phyloP scores from a whole-genome alignment of 2,113 vertebrate genomes.

The Datnioides undecimradiatus region DNA sequence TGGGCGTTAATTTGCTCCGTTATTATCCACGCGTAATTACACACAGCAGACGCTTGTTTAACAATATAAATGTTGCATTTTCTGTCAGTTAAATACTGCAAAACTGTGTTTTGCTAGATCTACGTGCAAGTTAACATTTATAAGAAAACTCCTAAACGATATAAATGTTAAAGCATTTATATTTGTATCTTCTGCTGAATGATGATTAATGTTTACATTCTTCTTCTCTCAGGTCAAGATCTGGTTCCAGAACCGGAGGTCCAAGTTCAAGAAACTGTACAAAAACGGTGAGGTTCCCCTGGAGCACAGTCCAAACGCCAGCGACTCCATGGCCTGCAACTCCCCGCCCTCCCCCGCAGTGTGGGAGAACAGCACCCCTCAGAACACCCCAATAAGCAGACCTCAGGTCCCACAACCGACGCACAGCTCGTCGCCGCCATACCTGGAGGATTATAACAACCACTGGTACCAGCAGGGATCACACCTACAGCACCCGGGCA shows the following conservation, averaged over 20 bases:
- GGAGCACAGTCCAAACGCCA: constrained; percentile 98
- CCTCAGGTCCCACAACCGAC: constrained; percentile 89
- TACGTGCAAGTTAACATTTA: not conserved
- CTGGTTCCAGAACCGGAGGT: constrained; percentile 98
- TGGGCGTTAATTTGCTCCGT: not conserved
- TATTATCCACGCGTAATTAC: constrained; percentile 54
- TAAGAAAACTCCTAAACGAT: not conserved
- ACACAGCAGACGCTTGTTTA: not conserved
- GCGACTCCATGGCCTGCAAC: constrained; percentile 99
- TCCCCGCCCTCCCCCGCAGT: constrained; percentile 93
- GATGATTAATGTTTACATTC: not conserved
- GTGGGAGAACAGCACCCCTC: constrained; percentile 92
- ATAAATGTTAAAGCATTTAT: not conserved
- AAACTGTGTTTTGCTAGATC: not conserved
- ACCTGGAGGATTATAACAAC: constrained; percentile 94
- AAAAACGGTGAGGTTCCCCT: constrained; percentile 96
- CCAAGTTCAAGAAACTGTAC: constrained; percentile 99
- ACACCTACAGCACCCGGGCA: constrained; percentile 90
- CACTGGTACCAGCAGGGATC: constrained; percentile 96
- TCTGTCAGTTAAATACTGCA: not conserved
- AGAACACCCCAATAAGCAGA: constrained; percentile 86
- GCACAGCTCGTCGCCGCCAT: constrained; percentile 92
- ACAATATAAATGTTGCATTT: not conserved
- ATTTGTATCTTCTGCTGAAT: not conserved
- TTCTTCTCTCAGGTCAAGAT: constrained; percentile 91